These are phyloP conservation scores for Halichondria panicea DNA, from an alignment of 37 sponge, comb jelly and placozoan genomes.

Conservation along the genomic window DNA sequence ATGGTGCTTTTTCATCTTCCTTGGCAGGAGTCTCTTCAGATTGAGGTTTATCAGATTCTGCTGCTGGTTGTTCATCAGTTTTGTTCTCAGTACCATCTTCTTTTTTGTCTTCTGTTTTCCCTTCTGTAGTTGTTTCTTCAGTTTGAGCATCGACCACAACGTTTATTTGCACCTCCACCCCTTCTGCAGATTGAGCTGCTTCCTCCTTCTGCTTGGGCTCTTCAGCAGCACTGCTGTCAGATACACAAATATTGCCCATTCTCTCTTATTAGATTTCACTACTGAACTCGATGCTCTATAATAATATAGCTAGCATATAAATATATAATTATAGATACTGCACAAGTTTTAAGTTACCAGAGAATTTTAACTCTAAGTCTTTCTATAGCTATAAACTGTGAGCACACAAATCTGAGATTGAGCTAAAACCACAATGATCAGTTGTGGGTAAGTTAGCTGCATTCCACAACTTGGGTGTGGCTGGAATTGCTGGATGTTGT, in stretches of 20 bases:
- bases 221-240: neutral
- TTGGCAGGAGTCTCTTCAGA: neutral
- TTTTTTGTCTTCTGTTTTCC: neutral
- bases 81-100: neutral
- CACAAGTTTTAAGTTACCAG: no score
- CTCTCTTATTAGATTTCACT: neutral
- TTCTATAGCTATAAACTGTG: no score
- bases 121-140: neutral
- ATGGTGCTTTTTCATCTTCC: neutral
- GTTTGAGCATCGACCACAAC: neutral
- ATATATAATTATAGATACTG: no score
- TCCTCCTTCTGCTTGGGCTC: neutral
- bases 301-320: no score
- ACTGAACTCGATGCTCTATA: no score
- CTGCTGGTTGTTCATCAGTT: slow-evolving; percentile 7
- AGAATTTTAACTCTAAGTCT: no score
- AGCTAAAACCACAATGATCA: no score
- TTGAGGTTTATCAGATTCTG: slow-evolving; percentile 2
- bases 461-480: no score
- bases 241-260: slow-evolving; percentile 18
- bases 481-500: no score
- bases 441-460: no score
- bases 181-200: neutral
- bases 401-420: no score
- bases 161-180: neutral